These are phyloP conservation scores for Drosophila sulfurigaster DNA, from an alignment of 1,140 invertebrate species.

Conservation along the genomic window DNA sequence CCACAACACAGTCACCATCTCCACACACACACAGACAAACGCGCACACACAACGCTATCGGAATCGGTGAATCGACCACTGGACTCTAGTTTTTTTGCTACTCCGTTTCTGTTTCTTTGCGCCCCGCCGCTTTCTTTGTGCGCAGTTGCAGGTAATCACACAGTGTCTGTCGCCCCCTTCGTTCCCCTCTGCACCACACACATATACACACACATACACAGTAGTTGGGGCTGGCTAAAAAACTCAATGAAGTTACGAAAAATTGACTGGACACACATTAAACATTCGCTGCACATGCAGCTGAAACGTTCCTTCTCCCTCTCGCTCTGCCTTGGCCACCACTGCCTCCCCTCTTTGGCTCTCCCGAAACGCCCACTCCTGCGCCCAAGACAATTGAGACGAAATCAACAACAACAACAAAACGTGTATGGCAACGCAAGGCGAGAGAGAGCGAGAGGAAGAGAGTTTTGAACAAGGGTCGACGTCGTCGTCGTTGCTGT, in stretches of 20 bases:
- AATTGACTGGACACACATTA: constrained; percentile 35
- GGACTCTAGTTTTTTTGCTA: constrained; percentile 14
- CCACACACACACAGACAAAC: constrained; percentile 34
- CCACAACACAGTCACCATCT: constrained; percentile 33
- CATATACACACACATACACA: constrained; percentile 5
- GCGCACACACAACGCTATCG: constrained; percentile 35
- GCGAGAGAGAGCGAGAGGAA: constrained; percentile 27
- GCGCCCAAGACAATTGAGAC: constrained; percentile 48
- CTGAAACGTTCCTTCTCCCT: not conserved
- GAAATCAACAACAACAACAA: constrained; percentile 37
- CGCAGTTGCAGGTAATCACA: constrained; percentile 76
- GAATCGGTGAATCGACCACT: constrained; percentile 40
- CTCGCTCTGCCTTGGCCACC: not conserved
- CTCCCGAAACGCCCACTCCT: constrained; percentile 2
- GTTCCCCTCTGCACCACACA: not conserved
- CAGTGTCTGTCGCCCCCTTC: constrained; percentile 5
- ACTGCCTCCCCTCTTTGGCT: too few relatives aligned
- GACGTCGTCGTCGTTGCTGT: constrained; percentile 20
- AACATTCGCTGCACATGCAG: constrained; percentile 49
- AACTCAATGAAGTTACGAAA: constrained; percentile 48
- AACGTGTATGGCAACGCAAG: constrained; percentile 11
- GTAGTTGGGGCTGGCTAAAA: constrained; percentile 18
- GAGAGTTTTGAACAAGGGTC: constrained; percentile 44
- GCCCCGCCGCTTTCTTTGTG: constrained; percentile 59
- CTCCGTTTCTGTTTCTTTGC: constrained; percentile 32